Base-by-base conservation (phyloP, 2,888 invertebrate genomes). In the Leucoptera coffeella region DNA sequence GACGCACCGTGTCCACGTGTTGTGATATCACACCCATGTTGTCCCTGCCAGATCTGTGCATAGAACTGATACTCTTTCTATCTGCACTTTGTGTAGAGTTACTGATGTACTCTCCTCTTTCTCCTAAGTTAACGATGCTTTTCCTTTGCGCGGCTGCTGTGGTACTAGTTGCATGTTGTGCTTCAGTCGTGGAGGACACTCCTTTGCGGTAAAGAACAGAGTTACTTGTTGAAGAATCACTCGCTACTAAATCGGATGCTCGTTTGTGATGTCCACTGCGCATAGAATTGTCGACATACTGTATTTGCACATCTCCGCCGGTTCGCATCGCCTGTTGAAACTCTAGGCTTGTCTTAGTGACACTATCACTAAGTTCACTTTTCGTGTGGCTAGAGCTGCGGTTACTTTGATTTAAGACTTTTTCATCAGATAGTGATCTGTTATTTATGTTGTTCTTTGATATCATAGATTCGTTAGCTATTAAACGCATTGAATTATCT, bases 141-240 rank as follows among this genome's bases (percentile, higher is more conserved):
- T 85, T 86, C 26, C 85, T 74, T 52, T 86, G 86, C 34, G 85
- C 82, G 13, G 86, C 80, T 11, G 86, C 87, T 1, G 84, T 78
- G 0, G 82, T 77, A 38, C 80, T 79, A 7, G 78, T 82, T 1
- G 81, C 78, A 43, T 85, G 85, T 4, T 82, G 61, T 2, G 82
- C 81, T 54, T 85, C 85, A n/a, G 77, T 78, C 1, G 79, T 77
- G 1, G 79, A 75, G 2, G 78, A 71, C 8, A 75, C 57, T 11
- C 81, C 79, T 44, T 85, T 86, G 22, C 89, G 77, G 48, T 88
- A 85, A 17, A 89, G 72, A 23, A 89, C 82, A 22, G 86, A 73
- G 43, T 90, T 89, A 26, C 74, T 75, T 3, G 85, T 76, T 38
- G 86, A 79, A n/a, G 80, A 76, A 28, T 83, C 77, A 0, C 85